These are phyloP conservation scores for Mus pahari DNA, from an alignment of 2,113 vertebrate genomes.

Conservation along the genomic window DNA sequence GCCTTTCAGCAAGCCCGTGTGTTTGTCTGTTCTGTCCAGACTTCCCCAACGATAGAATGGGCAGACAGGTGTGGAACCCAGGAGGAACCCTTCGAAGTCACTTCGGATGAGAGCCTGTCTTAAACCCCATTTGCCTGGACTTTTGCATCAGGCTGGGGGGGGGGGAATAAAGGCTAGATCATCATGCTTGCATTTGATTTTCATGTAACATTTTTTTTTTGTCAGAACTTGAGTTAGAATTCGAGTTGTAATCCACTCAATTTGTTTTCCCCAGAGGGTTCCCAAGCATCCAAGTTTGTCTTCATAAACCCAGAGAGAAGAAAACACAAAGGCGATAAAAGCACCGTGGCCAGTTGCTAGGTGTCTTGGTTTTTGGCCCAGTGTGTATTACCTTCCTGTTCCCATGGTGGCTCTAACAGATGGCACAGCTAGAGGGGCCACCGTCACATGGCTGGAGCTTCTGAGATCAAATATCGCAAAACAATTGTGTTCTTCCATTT, in stretches of 20 bases:
- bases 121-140: not conserved
- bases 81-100: not conserved
- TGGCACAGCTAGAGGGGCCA: not conserved
- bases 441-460: not conserved
- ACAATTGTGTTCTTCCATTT: conserved; percentile 4
- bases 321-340: not conserved
- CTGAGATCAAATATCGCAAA: conserved; percentile 1
- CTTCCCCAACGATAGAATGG: not conserved
- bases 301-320: not conserved
- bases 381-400: not conserved
- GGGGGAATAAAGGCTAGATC: not conserved
- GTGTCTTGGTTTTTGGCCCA: not conserved
- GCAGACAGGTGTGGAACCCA: not conserved
- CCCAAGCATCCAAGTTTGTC: not conserved
- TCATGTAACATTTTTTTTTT: not conserved
- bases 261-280: not conserved
- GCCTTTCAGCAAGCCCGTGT: not conserved
- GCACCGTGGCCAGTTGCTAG: not conserved
- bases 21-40: not conserved
- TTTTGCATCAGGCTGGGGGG: not conserved
- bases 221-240: not conserved
- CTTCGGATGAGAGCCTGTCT: not conserved
- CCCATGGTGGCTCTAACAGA: not conserved
- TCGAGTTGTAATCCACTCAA: not conserved
- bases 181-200: conserved; percentile 16